Base-by-base conservation (phyloP, 2,113 vertebrate species). In the Charina bottae region DNA sequence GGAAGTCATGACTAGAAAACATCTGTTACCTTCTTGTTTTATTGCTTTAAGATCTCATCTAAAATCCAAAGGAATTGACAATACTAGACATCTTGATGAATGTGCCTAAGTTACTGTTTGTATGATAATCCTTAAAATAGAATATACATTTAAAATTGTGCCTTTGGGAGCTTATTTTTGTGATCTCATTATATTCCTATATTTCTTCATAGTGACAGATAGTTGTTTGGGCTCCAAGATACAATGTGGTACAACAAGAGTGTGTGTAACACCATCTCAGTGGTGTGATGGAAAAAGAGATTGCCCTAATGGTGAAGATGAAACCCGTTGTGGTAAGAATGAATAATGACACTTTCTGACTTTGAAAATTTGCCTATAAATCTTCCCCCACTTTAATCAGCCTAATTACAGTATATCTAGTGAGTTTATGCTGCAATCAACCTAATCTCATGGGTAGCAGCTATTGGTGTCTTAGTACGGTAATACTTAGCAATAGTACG, bases 241-340 rank as follows among this genome's bases (percentile, higher is more conserved):
- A 0, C 95, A 97, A 78, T 98, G 98, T 7, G 95, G 96, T 37
- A 94, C 95, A 21, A 96, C 96, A 0, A 96, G 96, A 68, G 87
- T 68, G 46, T 98, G 97, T 46, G 4, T 97, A 10, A 5, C 60
- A 0, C 5, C 95, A 62, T 95, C 94, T 0, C 64, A 95, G n/a
- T 98, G 97, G 97, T 98, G 97, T 0, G 96, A 98, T 0, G 97
- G 97, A 1, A 21, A 94, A 2, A 62, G 17, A 0, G 58, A 98
- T 68, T 98, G 97, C 64, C 96, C 98, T 83, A 78, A 93, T 0
- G 97, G 97, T 1, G 98, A 98, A 92, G 98, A 98, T 4, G 98
- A 98, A 95, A 97, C 88, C 12, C 97, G 84, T 0, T 98, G 97
- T 28, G 98, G 98, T 98, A 94, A 97, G 96, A 96, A n/a, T 88